Conservation (phyloP, 1,140 invertebrate species). For the Pogonognathellus flavescens region DNA sequence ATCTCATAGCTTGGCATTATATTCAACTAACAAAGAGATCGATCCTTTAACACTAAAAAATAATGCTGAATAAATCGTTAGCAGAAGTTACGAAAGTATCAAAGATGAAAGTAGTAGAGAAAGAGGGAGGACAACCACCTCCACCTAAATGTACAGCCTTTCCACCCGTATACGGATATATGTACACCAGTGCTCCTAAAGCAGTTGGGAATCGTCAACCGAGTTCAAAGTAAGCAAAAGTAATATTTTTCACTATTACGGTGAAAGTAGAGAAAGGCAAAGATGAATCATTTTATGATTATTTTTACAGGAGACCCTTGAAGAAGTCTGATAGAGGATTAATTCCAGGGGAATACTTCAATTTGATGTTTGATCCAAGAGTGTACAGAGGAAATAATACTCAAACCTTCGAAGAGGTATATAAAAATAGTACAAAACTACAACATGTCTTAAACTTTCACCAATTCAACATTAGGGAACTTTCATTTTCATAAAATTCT, state of each 20-base stretch:
- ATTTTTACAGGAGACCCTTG: not conserved
- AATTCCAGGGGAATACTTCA: constrained; percentile 2
- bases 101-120: not conserved
- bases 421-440: not conserved
- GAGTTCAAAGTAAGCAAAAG: not conserved
- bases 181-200: constrained; percentile 25
- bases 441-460: not conserved
- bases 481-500: too few relatives aligned
- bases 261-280: not conserved
- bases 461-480: too few relatives aligned
- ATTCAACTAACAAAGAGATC: too few relatives aligned
- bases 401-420: not conserved
- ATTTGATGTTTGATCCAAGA: constrained; percentile 18
- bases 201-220: not conserved
- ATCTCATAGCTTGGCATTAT: too few relatives aligned
- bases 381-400: not conserved
- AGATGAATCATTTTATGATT: not conserved
- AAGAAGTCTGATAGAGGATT: constrained; percentile 3
- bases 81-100: not conserved
- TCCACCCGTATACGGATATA: constrained; percentile 5
- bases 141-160: not conserved
- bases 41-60: not conserved
- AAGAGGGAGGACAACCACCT: not conserved
- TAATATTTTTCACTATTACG: not conserved
- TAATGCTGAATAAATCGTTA: not conserved